Evolutionary conservation across 2,113 vertebrate species (phyloP).

Genomic region (Pelecanus crispus): DNA sequence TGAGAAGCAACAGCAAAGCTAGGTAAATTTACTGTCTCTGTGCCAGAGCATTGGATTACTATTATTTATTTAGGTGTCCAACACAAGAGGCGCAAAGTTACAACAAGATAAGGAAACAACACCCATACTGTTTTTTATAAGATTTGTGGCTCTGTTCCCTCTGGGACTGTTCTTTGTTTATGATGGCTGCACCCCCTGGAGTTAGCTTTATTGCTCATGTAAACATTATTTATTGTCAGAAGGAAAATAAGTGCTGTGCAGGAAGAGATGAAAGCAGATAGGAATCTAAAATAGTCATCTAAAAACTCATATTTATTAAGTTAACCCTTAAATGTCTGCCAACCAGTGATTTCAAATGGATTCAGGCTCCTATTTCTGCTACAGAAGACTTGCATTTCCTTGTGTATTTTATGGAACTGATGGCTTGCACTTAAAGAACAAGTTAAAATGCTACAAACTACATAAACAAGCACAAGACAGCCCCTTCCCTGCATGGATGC

Average conservation of each 20-base stretch:
- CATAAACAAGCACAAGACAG: background rate
- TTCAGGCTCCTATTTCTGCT: background rate
- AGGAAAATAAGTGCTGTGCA: background rate
- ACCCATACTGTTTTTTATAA: background rate
- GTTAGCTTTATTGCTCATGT: background rate
- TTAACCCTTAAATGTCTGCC: background rate
- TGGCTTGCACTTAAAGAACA: background rate
- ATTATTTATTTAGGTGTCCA: background rate
- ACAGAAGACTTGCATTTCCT: background rate
- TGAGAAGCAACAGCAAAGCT: background rate
- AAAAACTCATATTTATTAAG: background rate
- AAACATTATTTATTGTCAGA: constrained; percentile 13
- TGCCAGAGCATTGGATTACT: background rate
- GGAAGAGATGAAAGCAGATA: constrained; percentile 13
- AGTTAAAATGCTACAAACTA: background rate
- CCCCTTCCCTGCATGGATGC: background rate
- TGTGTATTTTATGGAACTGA: background rate
- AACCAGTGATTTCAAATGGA: background rate
- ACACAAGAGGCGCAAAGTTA: background rate
- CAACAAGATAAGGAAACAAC: background rate
- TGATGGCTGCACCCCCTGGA: background rate
- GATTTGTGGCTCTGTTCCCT: background rate
- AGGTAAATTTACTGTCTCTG: background rate
- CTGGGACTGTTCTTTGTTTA: background rate
- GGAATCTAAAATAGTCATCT: background rate